Evolutionary conservation across 2,113 vertebrate genomes (phyloP), one percentile per base, ranked within the genome.

Genomic region (Athene cunicularia): DNA sequence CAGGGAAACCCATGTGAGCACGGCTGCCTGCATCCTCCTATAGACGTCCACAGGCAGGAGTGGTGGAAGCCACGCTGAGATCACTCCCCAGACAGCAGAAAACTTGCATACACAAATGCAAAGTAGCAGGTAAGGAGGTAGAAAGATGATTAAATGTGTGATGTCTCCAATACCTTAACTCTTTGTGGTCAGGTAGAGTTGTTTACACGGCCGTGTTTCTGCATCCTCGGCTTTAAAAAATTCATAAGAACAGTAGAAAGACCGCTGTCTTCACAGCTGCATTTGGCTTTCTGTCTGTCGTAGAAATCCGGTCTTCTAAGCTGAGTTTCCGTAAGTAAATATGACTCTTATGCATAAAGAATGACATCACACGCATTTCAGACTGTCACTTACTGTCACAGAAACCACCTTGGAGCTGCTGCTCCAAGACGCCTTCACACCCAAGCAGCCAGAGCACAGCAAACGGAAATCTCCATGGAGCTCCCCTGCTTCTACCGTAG

Each of bases 51-150:
- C 39, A 9, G 39, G 86, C 90, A 96, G 83, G 76, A 95, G 47
- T 4, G 6, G 74, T 93, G 92, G 95, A 96, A 97, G 88, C 88
- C 81, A 50, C 26, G 2, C 87, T 96, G 80, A 92, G 80, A 63
- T 96, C 92, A 58, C 72, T 96, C 96, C 90, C 95, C 33, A 1
- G 76, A 84, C 70, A 86, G 96, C 79, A 94, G 66, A 96, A 91
- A 93, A 80, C 62, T 67, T 32, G 33, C 58, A 80, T 19, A 53
- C 87, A 67, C 88, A 72, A 71, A 77, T 88, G 32, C 67, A 88
- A 91, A 95, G 89, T 7, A 83, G 47, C 80, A 94, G 50, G 24
- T 55, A 89, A 63, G 26, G 80, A 88, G 86, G 72, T 3, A 89
- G 53, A 70, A 73, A 63, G 55, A 49, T 60, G 79, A 80, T 50